Evolutionary conservation across 2,888 invertebrate species (phyloP).

Genomic region (Cecidostiba fungosa): DNA sequence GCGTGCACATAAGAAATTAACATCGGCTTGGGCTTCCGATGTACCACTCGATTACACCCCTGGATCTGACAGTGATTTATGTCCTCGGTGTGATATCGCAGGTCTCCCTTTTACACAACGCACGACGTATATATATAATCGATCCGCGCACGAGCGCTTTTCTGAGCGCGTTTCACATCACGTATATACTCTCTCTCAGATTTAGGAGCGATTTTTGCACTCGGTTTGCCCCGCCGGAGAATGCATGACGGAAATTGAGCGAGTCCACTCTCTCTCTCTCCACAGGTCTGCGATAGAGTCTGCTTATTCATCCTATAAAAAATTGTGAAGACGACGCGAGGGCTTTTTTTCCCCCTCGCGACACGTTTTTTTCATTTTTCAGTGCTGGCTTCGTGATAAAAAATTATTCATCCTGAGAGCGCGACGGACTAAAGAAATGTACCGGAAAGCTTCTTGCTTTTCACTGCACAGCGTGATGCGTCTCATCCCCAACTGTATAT

Average conservation of each 20-base stretch:
- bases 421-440: conserved; percentile 47
- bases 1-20: conserved; percentile 53
- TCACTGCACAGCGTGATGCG: neutral
- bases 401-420: conserved; percentile 61
- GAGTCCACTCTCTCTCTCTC: conserved; percentile 37
- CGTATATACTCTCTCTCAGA: conserved; percentile 57
- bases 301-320: conserved; percentile 60
- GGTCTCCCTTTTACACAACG: conserved; percentile 46
- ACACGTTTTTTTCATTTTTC: conserved; percentile 58
- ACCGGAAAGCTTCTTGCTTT: conserved; percentile 55
- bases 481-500: neutral
- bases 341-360: conserved; percentile 2
- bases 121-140: conserved; percentile 47
- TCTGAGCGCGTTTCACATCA: conserved; percentile 56
- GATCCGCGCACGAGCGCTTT: conserved; percentile 58
- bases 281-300: conserved; percentile 21
- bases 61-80: conserved; percentile 77
- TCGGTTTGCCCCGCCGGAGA: conserved; percentile 45
- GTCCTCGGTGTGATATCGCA: conserved; percentile 70
- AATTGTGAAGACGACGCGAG: conserved; percentile 54
- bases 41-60: conserved; percentile 74
- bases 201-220: conserved; percentile 62
- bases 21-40: conserved; percentile 61
- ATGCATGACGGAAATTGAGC: conserved; percentile 62
- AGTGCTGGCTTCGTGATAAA: conserved; percentile 32